Evolutionary conservation across 2,113 vertebrate species (phyloP).

Genomic region (Brachypteracias leptosomus): DNA sequence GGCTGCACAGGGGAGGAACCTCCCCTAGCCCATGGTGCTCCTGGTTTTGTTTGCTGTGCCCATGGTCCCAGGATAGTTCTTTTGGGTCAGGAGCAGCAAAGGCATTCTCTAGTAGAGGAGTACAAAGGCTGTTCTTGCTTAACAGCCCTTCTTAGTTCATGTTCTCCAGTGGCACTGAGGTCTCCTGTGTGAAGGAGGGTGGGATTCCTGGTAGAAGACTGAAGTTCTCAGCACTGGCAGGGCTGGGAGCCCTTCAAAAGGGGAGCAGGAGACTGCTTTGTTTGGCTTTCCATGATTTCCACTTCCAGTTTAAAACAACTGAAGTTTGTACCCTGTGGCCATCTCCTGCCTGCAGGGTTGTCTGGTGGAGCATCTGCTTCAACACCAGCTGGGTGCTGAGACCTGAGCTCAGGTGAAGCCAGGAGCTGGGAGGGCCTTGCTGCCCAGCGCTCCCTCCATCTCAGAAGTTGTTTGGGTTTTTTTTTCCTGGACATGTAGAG

Average conservation of each 20-base stretch:
- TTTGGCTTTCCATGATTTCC: background rate
- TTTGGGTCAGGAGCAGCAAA: background rate
- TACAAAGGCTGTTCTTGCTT: background rate
- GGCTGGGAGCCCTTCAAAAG: background rate
- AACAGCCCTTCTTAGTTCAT: background rate
- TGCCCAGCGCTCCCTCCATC: background rate
- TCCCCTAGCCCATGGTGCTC: background rate
- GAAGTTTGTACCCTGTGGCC: background rate
- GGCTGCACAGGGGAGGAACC: background rate
- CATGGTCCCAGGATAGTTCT: background rate
- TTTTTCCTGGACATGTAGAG: background rate
- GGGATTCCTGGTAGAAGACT: background rate
- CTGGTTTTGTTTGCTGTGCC: background rate
- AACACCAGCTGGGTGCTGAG: background rate
- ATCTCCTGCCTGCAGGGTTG: background rate
- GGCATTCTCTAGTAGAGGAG: background rate
- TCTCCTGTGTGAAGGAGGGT: background rate
- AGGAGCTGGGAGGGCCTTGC: background rate
- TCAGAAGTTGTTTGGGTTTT: background rate
- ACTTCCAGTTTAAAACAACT: background rate
- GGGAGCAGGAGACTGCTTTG: background rate
- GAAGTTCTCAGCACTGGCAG: background rate
- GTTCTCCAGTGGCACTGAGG: slow-evolving; percentile 13
- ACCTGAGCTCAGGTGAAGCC: background rate
- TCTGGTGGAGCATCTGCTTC: background rate